A percentile compares a stretch with the other conserved stretches of the same genome.
phyloP scores from a whole-genome alignment of 2,113 vertebrate species.

The Nematolebias whitei region DNA sequence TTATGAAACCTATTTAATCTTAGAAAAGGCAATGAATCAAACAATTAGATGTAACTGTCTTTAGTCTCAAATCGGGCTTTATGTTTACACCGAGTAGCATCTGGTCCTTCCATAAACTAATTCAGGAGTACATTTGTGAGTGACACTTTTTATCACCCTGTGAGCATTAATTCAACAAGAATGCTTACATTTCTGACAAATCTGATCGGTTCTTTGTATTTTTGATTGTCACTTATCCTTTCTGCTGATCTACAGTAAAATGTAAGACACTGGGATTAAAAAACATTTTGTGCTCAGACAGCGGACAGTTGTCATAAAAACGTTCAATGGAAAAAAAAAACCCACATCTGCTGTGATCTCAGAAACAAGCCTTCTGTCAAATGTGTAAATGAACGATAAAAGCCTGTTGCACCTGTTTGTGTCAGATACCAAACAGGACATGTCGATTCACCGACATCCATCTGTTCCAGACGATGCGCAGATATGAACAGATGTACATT shows the following conservation, averaged over 20 bases:
- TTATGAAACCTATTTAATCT: constrained; percentile 13
- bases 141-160: constrained; percentile 33
- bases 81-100: constrained; percentile 13
- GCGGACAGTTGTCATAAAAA: constrained; percentile 3
- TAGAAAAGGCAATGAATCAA: constrained; percentile 27
- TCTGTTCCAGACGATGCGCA: constrained; percentile 46
- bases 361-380: constrained; percentile 24
- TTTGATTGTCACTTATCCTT: neutral
- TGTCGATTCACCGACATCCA: constrained; percentile 53
- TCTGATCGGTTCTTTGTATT: constrained; percentile 25
- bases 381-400: constrained; percentile 52
- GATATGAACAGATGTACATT: constrained; percentile 44
- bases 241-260: neutral
- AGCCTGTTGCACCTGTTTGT: constrained; percentile 35
- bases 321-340: neutral
- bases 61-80: neutral
- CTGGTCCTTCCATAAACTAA: constrained; percentile 39
- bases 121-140: constrained; percentile 29
- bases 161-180: constrained; percentile 6
- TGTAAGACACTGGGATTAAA: neutral
- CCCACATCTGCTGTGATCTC: constrained; percentile 9
- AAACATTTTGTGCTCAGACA: too few species aligned
- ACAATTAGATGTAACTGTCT: constrained; percentile 23
- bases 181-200: constrained; percentile 19
- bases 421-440: constrained; percentile 48